Base-by-base conservation (phyloP, 1,140 invertebrate genomes). In the Calycopis cecrops region DNA sequence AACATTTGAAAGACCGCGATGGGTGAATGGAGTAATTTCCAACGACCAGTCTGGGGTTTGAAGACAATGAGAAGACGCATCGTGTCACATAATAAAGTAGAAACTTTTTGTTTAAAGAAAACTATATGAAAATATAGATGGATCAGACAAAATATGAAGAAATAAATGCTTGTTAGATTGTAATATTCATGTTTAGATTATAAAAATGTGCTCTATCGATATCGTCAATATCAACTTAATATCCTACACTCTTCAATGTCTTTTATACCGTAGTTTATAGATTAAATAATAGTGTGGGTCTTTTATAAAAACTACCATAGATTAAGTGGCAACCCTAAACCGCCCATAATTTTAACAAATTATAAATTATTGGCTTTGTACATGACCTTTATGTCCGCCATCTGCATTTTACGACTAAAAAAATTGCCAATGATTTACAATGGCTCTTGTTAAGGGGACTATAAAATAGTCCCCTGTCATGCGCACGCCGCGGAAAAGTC, bases 391-490 rank as follows among this genome's bases (percentile, higher is more conserved):
- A 57, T 61, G 34, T 28, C 16, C 52, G 44, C 57, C 62, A 55
- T 67, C 68, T 68, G 65, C 33, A 61, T 71, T 62, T 50, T 62
- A 65, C 59, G 53, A 56, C 67, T 55, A 28, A 54, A 69, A 78
- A 73, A 72, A 66, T 66, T 71, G 67, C 62, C 59, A 55, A 67
- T 77, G 72, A 77, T 77, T 81, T 73, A 77, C 71, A 67, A 49
- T 52, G 57, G 48, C 62, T 63, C 65, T 66, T 60, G 64, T 70
- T 52, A 65, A 76, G 69, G 61, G 71, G 62, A 68, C 71, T 62
- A 79, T 81, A 81, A 79, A 81, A 73, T 63, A 77, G 71, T 63
- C 78, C 71, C 76, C 65, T 78, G 78, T 79, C 76, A 81, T 49
- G 61, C 52, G 35, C 78, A 81, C 64, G 52, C 63, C 40, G 66